Percentiles rank a stretch among this genome's conserved stretches.
These are phyloP conservation scores for Loxodonta africana DNA, from an alignment of 2,113 vertebrate species.

Conservation along the genomic window DNA sequence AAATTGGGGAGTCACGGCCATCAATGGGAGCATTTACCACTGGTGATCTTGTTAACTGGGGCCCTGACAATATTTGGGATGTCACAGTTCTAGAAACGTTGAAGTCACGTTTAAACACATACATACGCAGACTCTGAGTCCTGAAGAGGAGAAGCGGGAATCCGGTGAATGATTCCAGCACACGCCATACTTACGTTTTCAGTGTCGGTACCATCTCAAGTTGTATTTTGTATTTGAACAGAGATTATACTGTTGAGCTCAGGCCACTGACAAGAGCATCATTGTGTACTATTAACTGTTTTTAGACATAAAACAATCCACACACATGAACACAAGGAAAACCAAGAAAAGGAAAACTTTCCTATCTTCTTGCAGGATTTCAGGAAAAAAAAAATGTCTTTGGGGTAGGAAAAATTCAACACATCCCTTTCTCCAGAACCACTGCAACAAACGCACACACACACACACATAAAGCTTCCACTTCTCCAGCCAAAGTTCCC, in stretches of 20 bases:
- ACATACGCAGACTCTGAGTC: neutral
- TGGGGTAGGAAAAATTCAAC: neutral
- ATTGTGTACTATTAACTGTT: neutral
- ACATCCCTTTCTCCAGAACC: rapidly evolving
- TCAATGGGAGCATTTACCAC: too few species aligned
- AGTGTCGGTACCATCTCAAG: neutral
- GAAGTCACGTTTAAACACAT: neutral
- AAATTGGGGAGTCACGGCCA: neutral
- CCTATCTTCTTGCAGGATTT: neutral
- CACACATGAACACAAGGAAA: neutral
- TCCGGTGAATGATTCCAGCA: neutral
- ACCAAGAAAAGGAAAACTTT: neutral
- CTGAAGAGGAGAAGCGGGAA: neutral
- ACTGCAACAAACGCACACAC: neutral
- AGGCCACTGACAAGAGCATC: neutral
- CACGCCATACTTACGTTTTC: neutral
- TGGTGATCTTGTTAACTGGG: neutral
- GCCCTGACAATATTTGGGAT: neutral
- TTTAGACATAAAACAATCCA: neutral
- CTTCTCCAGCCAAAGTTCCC: neutral
- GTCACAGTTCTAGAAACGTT: neutral
- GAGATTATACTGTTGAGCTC: neutral
- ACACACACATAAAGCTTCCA: neutral
- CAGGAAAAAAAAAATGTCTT: neutral
- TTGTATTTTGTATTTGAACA: neutral